Base-by-base conservation (phyloP, 2,797 vertebrate genomes). In the Pygocentrus nattereri region DNA sequence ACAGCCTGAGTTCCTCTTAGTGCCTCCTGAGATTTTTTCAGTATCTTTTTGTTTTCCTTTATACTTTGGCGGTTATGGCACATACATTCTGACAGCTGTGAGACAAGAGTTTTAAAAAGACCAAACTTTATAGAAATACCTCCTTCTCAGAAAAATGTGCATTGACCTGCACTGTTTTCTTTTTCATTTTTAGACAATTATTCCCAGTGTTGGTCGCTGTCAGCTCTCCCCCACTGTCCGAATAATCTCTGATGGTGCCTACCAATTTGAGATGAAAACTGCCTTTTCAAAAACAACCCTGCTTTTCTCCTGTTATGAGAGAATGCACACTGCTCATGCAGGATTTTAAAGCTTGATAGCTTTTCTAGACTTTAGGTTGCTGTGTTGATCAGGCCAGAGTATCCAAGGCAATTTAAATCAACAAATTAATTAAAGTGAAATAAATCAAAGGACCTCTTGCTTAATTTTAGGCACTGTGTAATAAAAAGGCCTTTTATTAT, bases 371-470 rank as follows among this genome's bases (percentile, higher is more conserved):
- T 50, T 80, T 64, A 1, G 15, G 30, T 41, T 73, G 31, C 13
- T 47, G 27, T 64, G 13, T 72, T 21, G 61, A 62, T 62, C 30
- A 34, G 23, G 47, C 49, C 59, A 31, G 18, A 52, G 23, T 72
- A 30, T 67, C 58, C 23, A 72, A 56, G 31, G 25, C 19, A 59
- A 15, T 16, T 41, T 54, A 19, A 30, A 34, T 54, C 70, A 34
- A 31, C 70, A 19, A 38, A 27, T 50, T 52, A 64, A 76, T 52
- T 64, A 19, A 65, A 80, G 34, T 72, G 18, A 70, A 71, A 38
- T 70, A 67, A 81, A 58, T 78, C 75, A 76, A 78, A 75, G 71
- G 47, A 70, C 8, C 74, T 71, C 65, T 65, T 78, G 44, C 74
- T 62, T 81, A 10, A 78, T 73, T 65, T 38, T 79, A 49, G 23